These are phyloP conservation scores for Rhinichthys osculus DNA, from an alignment of 2,797 vertebrate genomes.

Conservation along the genomic window DNA sequence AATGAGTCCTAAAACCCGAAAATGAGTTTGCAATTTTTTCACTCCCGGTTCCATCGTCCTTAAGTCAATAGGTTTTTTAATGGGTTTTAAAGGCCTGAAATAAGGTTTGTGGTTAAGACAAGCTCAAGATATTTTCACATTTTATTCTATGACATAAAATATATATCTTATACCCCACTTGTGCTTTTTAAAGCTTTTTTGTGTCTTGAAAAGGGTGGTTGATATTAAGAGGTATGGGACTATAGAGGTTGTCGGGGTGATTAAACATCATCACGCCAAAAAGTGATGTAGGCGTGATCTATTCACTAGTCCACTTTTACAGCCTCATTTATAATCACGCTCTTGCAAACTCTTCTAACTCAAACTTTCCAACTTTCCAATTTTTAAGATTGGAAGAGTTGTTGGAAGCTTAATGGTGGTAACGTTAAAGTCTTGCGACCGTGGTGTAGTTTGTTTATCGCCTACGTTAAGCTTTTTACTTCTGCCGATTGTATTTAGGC, in stretches of 20 bases:
- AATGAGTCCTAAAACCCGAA: background rate
- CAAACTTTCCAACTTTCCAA: background rate
- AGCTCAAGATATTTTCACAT: background rate
- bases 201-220: background rate
- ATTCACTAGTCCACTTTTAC: background rate
- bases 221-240: background rate
- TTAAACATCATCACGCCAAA: background rate
- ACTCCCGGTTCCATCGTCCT: background rate
- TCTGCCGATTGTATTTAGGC: background rate
- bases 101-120: background rate
- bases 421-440: background rate
- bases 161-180: background rate
- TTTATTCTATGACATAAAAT: background rate
- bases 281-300: no score
- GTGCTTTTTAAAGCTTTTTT: background rate
- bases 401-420: background rate
- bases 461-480: background rate
- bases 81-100: background rate
- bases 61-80: background rate
- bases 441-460: background rate
- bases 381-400: background rate
- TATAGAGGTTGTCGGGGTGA: background rate
- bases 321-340: background rate
- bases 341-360: background rate
- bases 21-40: background rate